A percentile compares a stretch with the other conserved stretches of the same genome.
phyloP scores from a whole-genome alignment of 2,888 invertebrate species.

The Nomada ruficornis region DNA sequence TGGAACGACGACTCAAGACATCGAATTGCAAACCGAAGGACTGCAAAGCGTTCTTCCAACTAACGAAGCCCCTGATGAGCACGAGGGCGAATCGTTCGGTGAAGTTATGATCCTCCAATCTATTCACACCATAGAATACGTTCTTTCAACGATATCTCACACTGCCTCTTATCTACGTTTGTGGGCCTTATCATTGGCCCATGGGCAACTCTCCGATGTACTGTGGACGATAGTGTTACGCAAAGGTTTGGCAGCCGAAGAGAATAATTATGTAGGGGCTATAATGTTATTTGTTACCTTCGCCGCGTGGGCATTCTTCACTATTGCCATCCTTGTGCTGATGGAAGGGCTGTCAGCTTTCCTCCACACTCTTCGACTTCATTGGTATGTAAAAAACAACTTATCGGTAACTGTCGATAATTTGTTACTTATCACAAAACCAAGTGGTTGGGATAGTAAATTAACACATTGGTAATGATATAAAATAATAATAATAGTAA shows the following conservation, averaged over 20 bases:
- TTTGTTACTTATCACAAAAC: too few relatives aligned
- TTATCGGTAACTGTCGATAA: neutral
- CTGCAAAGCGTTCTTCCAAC: constrained; percentile 82
- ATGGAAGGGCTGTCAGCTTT: constrained; percentile 97
- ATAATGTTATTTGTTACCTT: constrained; percentile 88
- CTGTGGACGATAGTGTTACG: constrained; percentile 90
- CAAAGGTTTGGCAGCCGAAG: constrained; percentile 84
- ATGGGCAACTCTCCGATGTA: constrained; percentile 95
- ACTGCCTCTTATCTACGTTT: constrained; percentile 98
- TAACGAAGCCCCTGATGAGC: constrained; percentile 85
- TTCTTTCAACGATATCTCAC: constrained; percentile 97
- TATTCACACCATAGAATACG: constrained; percentile 98
- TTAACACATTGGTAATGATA: too few relatives aligned
- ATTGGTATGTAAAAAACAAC: constrained; percentile 88
- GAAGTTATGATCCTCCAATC: constrained; percentile 97
- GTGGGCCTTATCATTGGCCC: constrained; percentile 98
- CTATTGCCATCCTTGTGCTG: constrained; percentile 92
- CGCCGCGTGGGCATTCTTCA: constrained; percentile 91
- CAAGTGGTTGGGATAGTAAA: too few relatives aligned
- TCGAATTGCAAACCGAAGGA: constrained; percentile 86
- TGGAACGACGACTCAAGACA: constrained; percentile 84
- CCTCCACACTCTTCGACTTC: constrained; percentile 94
- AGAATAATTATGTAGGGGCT: constrained; percentile 81
- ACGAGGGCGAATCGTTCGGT: constrained; percentile 89
- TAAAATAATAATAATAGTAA: too few relatives aligned